These are phyloP conservation scores for Quadroppia sp. DNA, from an alignment of 2,888 invertebrate genomes.

Conservation along the genomic window DNA sequence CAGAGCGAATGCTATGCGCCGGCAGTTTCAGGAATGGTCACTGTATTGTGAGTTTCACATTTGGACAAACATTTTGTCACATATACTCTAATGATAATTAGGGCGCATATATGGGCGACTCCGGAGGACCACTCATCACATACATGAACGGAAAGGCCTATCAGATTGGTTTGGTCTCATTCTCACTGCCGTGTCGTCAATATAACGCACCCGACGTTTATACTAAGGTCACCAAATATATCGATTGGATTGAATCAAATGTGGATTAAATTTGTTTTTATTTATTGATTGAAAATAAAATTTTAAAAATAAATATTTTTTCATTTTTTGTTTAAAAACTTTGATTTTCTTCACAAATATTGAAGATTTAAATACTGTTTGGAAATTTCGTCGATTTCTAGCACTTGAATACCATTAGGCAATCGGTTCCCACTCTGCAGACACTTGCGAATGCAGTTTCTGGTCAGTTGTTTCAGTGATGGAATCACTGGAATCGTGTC, in stretches of 20 bases:
- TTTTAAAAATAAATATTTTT: background rate
- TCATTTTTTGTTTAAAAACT: background rate
- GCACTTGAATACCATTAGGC: background rate
- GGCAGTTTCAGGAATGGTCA: constrained; percentile 38
- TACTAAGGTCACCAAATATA: constrained; percentile 28
- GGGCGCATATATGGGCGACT: constrained; percentile 41
- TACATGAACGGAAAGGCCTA: constrained; percentile 32
- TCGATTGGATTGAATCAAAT: constrained; percentile 31
- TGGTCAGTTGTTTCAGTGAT: constrained; percentile 10
- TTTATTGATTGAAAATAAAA: background rate
- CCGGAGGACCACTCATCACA: constrained; percentile 37
- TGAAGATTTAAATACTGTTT: constrained; percentile 11
- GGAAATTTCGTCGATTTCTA: background rate
- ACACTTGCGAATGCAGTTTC: background rate
- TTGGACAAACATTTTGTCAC: no score
- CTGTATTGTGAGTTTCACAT: constrained; percentile 34
- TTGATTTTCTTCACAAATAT: background rate
- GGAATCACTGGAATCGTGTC: background rate
- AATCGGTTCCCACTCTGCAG: background rate
- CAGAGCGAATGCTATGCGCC: constrained; percentile 40
- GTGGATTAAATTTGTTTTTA: background rate
- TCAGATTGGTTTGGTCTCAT: constrained; percentile 39
- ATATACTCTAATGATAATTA: background rate
- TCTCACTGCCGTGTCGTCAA: constrained; percentile 39
- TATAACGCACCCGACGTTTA: constrained; percentile 39